Evolutionary conservation across 2,113 vertebrate species (phyloP).

Genomic region (Ciconia boyciana): DNA sequence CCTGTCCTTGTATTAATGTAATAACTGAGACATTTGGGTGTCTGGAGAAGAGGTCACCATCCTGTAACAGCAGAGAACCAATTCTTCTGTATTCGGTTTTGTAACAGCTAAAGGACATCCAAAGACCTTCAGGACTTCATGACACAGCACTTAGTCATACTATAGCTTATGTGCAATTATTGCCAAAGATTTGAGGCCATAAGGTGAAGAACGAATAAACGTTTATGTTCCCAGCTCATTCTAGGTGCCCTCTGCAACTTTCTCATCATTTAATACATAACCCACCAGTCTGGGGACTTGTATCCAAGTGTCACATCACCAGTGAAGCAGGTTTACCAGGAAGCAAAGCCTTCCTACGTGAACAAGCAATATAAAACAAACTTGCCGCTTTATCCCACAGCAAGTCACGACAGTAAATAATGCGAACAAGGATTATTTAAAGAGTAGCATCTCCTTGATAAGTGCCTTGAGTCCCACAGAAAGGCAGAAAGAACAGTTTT

Average conservation of each 20-base stretch:
- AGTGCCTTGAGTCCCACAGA: background rate
- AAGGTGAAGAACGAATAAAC: background rate
- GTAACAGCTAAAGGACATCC: background rate
- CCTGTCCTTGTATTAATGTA: rapidly evolving
- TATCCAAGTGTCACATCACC: background rate
- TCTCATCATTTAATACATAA: background rate
- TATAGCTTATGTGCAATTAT: background rate
- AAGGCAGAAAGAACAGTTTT: background rate
- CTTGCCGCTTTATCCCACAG: background rate
- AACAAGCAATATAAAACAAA: background rate
- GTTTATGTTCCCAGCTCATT: background rate
- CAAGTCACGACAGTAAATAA: background rate
- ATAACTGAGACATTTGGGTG: background rate
- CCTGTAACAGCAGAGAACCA: background rate
- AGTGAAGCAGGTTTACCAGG: background rate
- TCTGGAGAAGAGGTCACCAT: background rate
- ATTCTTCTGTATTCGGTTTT: rapidly evolving
- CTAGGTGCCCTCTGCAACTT: background rate
- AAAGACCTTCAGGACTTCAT: background rate
- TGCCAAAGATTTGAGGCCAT: background rate
- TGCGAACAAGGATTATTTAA: rapidly evolving
- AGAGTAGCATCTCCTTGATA: background rate
- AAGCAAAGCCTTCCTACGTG: rapidly evolving
- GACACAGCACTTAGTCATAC: background rate
- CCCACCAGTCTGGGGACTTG: background rate